phyloP scores from a whole-genome alignment of 1,140 invertebrate species.

The Eumaeus atala region DNA sequence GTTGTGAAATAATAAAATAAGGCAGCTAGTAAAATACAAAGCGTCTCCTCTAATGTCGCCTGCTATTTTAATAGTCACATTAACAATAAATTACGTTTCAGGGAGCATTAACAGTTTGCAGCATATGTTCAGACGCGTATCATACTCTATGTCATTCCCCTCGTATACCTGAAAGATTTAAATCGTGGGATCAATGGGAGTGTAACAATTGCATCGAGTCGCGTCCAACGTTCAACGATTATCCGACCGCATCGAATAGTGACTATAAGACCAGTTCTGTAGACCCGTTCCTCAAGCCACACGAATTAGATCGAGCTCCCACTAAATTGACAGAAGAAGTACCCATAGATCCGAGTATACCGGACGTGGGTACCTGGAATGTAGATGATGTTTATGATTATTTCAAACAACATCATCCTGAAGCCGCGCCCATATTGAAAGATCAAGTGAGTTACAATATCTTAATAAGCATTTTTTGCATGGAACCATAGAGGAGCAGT shows the following conservation, averaged over 20 bases:
- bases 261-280: conserved; percentile 36
- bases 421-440: conserved; percentile 84
- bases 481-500: too few species aligned
- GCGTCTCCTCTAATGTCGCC: too few species aligned
- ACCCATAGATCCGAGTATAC: conserved; percentile 80
- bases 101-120: conserved; percentile 85
- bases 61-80: too few species aligned
- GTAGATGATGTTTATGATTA: conserved; percentile 87
- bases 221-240: conserved; percentile 46
- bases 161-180: conserved; percentile 73
- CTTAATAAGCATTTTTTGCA: too few species aligned
- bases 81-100: conserved; percentile 41
- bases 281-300: conserved; percentile 64
- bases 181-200: conserved; percentile 75
- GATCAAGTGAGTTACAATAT: conserved; percentile 79
- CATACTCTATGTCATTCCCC: conserved; percentile 84
- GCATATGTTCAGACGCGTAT: conserved; percentile 87
- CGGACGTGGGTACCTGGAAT: conserved; percentile 87
- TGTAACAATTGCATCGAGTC: conserved; percentile 75
- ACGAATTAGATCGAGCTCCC: conserved; percentile 57
- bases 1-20: too few species aligned
- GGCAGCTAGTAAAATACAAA: too few species aligned
- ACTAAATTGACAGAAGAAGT: conserved; percentile 49
- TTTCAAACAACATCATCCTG: conserved; percentile 82
- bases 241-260: conserved; percentile 45